These are phyloP conservation scores for Automeris io DNA, from an alignment of 2,888 invertebrate species.

Conservation along the genomic window DNA sequence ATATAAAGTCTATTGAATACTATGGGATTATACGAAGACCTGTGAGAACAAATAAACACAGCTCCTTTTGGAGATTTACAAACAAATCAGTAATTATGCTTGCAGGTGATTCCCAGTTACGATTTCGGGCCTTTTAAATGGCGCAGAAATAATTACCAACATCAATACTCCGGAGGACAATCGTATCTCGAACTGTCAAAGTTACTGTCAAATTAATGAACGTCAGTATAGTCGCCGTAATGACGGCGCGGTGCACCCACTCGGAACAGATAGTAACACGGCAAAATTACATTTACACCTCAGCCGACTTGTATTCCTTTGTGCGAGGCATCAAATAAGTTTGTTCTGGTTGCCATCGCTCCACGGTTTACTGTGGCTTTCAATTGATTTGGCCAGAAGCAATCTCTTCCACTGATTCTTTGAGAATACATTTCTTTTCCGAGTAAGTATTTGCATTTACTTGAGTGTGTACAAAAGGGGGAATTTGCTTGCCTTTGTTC, in stretches of 20 bases:
- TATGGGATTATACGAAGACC: too few relatives aligned
- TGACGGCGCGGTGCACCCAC: constrained; percentile 46
- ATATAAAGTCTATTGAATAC: too few relatives aligned
- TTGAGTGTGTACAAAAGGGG: constrained; percentile 47
- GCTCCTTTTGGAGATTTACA: too few relatives aligned
- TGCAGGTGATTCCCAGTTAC: too few relatives aligned
- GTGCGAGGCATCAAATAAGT: constrained; percentile 5
- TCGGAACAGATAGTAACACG: constrained; percentile 55
- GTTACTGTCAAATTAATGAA: constrained; percentile 59
- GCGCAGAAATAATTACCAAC: constrained; percentile 52
- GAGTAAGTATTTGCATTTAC: constrained; percentile 55
- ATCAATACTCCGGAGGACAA: constrained; percentile 41
- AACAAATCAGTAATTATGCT: too few relatives aligned
- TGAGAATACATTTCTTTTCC: constrained; percentile 45
- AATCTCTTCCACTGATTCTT: constrained; percentile 50
- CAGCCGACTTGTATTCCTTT: constrained; percentile 15
- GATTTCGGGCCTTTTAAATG: constrained; percentile 32
- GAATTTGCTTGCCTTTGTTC: constrained; percentile 52
- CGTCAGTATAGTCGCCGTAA: constrained; percentile 46
- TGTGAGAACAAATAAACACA: too few relatives aligned
- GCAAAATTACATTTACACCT: constrained; percentile 17
- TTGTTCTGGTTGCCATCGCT: constrained; percentile 1
- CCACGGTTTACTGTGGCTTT: constrained; percentile 11
- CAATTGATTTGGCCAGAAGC: constrained; percentile 53
- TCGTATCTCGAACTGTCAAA: constrained; percentile 56